Evolutionary conservation across 2,113 vertebrate genomes (phyloP).

Genomic region (Todiramphus saurophagus): DNA sequence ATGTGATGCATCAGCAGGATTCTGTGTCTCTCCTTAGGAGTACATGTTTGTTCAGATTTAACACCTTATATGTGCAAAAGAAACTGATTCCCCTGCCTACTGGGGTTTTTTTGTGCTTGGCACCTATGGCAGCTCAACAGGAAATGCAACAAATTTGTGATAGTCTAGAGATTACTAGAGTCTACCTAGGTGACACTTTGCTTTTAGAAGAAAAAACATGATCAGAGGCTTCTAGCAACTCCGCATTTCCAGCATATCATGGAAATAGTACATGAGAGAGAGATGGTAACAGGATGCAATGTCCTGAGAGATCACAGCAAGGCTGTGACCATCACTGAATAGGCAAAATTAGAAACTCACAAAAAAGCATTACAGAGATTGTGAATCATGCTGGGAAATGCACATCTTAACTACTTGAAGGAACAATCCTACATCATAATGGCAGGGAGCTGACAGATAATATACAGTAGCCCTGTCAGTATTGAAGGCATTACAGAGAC

Average conservation of each 20-base stretch:
- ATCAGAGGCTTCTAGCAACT: background rate
- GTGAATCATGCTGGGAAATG: background rate
- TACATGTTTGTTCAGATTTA: background rate
- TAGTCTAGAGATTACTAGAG: background rate
- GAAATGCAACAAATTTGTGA: background rate
- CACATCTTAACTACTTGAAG: background rate
- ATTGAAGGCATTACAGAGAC: background rate
- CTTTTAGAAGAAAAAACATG: background rate
- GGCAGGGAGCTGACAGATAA: background rate
- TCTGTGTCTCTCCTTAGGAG: conserved; percentile 6
- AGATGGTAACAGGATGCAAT: background rate
- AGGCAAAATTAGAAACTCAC: background rate
- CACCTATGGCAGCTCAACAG: background rate
- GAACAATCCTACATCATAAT: background rate
- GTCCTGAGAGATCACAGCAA: background rate
- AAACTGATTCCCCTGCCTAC: background rate
- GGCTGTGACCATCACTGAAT: background rate
- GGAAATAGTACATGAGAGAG: background rate
- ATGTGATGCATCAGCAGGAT: background rate
- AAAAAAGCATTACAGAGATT: background rate
- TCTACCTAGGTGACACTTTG: background rate
- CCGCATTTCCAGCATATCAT: background rate
- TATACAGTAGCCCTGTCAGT: background rate
- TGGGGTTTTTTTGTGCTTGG: background rate
- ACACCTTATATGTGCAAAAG: background rate